Conservation (phyloP, 2,888 invertebrate genomes). For the Xanthia icteritia region DNA sequence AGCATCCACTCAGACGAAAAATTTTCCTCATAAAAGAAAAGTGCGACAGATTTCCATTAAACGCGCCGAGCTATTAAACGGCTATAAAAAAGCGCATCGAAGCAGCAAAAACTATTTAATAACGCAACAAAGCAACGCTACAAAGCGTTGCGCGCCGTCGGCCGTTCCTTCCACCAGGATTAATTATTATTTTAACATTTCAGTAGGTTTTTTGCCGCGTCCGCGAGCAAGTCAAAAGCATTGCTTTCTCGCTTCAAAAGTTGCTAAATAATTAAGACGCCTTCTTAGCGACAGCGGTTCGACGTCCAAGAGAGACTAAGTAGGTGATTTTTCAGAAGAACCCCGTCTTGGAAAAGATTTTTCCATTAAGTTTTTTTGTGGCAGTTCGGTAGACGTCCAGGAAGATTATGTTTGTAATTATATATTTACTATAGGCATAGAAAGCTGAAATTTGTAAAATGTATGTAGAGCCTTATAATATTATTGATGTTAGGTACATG, state of each 20-base stretch:
- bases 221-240: conserved; percentile 88
- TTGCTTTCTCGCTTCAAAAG: conserved; percentile 87
- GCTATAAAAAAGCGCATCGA: conserved; percentile 82
- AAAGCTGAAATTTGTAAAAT: neutral
- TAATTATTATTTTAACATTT: conserved; percentile 90
- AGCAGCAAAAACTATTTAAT: conserved; percentile 89
- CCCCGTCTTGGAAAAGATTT: conserved; percentile 62
- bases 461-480: neutral
- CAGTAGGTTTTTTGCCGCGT: conserved; percentile 85
- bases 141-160: conserved; percentile 76
- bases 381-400: conserved; percentile 40
- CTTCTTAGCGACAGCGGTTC: conserved; percentile 85
- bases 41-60: conserved; percentile 68
- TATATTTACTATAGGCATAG: neutral
- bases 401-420: conserved; percentile 45
- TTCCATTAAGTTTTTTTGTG: conserved; percentile 65
- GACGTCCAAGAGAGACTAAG: conserved; percentile 78
- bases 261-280: conserved; percentile 89
- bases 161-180: conserved; percentile 83
- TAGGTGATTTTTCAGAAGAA: conserved; percentile 77
- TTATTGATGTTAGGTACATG: neutral
- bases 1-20: conserved; percentile 4
- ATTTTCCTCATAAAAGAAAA: conserved; percentile 36
- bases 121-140: conserved; percentile 84
- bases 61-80: conserved; percentile 72